phyloP scores from a whole-genome alignment of 2,888 invertebrate species.

The Cosmorhoe ocellata region DNA sequence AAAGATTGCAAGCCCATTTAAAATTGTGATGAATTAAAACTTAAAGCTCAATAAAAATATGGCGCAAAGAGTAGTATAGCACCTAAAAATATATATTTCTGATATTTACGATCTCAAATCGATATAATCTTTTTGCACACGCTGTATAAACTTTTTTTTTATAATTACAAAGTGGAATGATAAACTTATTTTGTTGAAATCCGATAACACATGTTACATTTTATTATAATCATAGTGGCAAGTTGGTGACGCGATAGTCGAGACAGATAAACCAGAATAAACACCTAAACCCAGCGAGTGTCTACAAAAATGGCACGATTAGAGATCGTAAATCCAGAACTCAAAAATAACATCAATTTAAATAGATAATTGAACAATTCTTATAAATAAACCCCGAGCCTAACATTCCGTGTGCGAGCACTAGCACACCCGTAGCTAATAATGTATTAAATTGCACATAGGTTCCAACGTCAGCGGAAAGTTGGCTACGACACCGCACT shows the following conservation, averaged over 20 bases:
- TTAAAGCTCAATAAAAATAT: constrained; percentile 51
- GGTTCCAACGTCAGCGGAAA: constrained; percentile 38
- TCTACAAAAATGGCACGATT: too few species aligned
- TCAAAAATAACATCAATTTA: constrained; percentile 15
- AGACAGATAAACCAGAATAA: too few species aligned
- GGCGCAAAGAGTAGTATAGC: constrained; percentile 68
- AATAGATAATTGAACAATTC: constrained; percentile 24
- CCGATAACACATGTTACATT: neutral
- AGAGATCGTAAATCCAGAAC: constrained; percentile 19
- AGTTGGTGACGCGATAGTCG: too few species aligned
- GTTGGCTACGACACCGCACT: constrained; percentile 1
- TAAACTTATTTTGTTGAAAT: neutral
- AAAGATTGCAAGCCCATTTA: too few species aligned
- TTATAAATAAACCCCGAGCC: constrained; percentile 22
- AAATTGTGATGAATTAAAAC: constrained; percentile 38
- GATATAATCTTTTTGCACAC: neutral
- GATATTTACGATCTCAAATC: constrained; percentile 53
- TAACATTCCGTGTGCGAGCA: constrained; percentile 49
- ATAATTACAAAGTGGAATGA: neutral
- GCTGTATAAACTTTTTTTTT: neutral
- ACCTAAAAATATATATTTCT: constrained; percentile 65
- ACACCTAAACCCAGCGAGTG: too few species aligned
- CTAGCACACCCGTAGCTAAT: constrained; percentile 65
- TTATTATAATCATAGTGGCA: neutral
- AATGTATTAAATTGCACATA: constrained; percentile 68